phyloP scores from a whole-genome alignment of 1,140 invertebrate genomes.

The Bombyx mori region ASM3026992v2 NC_085115.1:16914501-16915000 shows the following conservation, averaged over 20 bases:
- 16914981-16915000: constrained; percentile 8
- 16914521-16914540: no score
- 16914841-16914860: constrained; percentile 19
- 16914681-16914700: constrained; percentile 15
- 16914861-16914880: constrained; percentile 12
- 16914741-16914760: constrained; percentile 17
- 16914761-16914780: constrained; percentile 9
- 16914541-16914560: no score
- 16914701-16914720: constrained; percentile 18
- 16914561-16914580: background rate
- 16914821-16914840: constrained; percentile 16
- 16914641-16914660: no score
- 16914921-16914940: constrained; percentile 16
- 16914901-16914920: constrained; percentile 15
- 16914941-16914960: constrained; percentile 12
- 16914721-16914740: constrained; percentile 16
- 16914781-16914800: constrained; percentile 7
- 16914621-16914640: no score
- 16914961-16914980: constrained; percentile 15
- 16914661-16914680: no score
- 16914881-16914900: constrained; percentile 19
- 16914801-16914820: constrained; percentile 7
- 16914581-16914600: background rate
- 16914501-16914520: constrained; percentile 23
- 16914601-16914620: background rate